Evolutionary conservation across 2,113 vertebrate species (phyloP), one percentile per base, ranked within the genome.

Genomic region (Spheniscus mendiculus): DNA sequence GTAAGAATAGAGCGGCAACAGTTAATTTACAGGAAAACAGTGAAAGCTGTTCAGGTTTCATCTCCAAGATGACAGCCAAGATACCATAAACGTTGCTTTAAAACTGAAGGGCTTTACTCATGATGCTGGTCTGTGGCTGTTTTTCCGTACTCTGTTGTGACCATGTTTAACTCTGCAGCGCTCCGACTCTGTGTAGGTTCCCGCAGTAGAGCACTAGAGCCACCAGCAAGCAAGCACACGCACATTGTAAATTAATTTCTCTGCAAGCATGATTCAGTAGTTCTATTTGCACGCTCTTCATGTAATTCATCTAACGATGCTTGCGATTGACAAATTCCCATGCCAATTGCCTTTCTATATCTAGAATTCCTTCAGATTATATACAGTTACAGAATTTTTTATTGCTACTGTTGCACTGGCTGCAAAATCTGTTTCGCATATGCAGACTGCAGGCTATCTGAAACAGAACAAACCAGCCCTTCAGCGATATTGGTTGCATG

Each of bases 21-120:
- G 20, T 93, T 95, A 91, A 82, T 91, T 91, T 86, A 74, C 83
- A 87, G 61, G 88, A 78, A 83, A 94, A 14, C 40, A 49, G 23
- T 1, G 0, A 88, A 92, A 89, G 72, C 53, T 62, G 71, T 76
- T 90, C 42, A 56, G 83, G 17, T 93, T 96, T 89, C 49, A 78
- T 94, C 86, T 94, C 82, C 67, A 90, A 93, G 80, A 36, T 93
- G 93, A 86, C 80, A 72, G 66, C 27, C 23, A 52, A 59, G 45
- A 34, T 78, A 47, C 42, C 44, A 52, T 79, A 81, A 66, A 65
- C 34, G 29, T 30, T 63, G 63, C 55, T 89, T 38, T 92, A 83
- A 93, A 92, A 63, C n/a, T 17, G 42, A 77, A 86, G 14, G 32
- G 27, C 47, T 93, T 79, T 73, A 20, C 32, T 63, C 21, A 4